Conservation (phyloP, 2,113 vertebrate genomes). For the Tauraco erythrolophus region DNA sequence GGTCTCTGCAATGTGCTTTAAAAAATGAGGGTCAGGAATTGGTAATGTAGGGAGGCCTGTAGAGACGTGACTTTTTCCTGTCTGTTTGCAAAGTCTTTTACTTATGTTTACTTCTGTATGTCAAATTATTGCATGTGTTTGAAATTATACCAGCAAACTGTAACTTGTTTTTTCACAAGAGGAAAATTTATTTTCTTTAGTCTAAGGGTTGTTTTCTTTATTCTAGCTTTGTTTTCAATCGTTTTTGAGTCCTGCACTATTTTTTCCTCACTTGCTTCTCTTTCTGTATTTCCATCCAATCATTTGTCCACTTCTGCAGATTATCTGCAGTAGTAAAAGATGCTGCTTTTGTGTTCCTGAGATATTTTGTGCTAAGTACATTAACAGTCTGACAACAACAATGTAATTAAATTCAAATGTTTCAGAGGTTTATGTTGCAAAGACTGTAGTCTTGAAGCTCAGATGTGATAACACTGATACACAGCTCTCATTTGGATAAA, state of each 20-base stretch:
- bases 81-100: background rate
- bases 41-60: background rate
- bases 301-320: background rate
- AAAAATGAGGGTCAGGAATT: background rate
- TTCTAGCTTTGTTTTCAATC: background rate
- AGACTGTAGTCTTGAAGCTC: background rate
- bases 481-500: background rate
- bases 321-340: background rate
- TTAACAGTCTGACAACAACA: background rate
- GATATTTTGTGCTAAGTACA: background rate
- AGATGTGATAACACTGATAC: background rate
- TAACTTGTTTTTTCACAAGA: background rate
- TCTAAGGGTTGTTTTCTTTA: background rate
- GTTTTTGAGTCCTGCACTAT: background rate
- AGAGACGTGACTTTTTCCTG: fast-evolving
- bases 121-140: background rate
- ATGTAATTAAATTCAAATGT: background rate
- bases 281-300: background rate
- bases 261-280: background rate
- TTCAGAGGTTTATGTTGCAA: background rate
- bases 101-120: background rate
- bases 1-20: background rate
- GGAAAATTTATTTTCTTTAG: background rate
- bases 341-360: background rate
- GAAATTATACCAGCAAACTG: background rate